Conservation (phyloP, 2,797 vertebrate genomes). For the Poliocrania exsul region DNA sequence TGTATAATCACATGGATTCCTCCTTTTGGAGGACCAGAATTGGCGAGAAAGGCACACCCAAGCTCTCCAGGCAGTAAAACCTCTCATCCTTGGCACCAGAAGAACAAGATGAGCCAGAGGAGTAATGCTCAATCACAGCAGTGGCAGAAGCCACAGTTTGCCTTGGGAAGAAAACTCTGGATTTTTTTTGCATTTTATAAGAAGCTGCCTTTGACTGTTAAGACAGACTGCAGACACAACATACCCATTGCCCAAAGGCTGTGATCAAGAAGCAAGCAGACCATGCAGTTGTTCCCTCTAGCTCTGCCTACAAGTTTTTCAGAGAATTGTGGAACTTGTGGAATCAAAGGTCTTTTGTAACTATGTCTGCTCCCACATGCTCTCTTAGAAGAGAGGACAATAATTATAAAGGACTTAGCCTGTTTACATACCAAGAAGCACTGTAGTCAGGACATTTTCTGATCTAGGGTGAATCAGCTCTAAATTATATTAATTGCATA, state of each 20-base stretch:
- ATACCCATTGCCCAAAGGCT: neutral
- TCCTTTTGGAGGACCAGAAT: neutral
- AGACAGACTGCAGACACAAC: neutral
- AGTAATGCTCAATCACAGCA: neutral
- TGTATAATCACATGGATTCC: neutral
- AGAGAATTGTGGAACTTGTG: neutral
- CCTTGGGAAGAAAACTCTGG: neutral
- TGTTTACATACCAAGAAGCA: neutral
- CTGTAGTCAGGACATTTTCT: neutral
- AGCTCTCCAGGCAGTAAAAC: neutral
- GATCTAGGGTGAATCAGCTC: neutral
- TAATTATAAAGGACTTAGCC: neutral
- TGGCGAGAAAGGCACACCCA: neutral
- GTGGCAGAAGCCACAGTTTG: neutral
- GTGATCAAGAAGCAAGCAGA: neutral
- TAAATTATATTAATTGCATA: neutral
- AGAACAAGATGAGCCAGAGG: constrained; percentile 18
- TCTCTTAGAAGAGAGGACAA: neutral
- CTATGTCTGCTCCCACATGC: neutral
- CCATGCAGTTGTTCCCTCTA: neutral
- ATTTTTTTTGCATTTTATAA: neutral
- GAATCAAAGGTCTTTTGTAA: neutral
- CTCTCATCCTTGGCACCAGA: neutral
- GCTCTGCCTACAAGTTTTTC: neutral
- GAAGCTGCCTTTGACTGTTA: neutral